Evolutionary conservation across 2,888 invertebrate genomes (phyloP).

Genomic region (Enoplolaimus lenunculus): DNA sequence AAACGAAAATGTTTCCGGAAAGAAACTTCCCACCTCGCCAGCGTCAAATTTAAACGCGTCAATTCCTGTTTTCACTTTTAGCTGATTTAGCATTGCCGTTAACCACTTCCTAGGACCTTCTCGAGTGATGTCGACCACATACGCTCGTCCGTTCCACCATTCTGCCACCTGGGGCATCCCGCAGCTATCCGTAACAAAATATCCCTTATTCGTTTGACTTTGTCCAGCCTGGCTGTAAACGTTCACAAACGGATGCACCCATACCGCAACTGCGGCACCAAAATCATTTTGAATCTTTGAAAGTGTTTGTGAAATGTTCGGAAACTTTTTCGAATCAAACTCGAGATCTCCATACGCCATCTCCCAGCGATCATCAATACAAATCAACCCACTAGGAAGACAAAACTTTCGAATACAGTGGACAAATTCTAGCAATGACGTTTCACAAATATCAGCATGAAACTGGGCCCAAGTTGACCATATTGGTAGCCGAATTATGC

Average conservation of each 20-base stretch:
- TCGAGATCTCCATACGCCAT: conserved; percentile 34
- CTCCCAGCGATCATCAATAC: conserved; percentile 38
- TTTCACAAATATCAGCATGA: not conserved
- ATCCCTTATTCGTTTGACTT: conserved; percentile 55
- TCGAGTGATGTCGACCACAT: conserved; percentile 76
- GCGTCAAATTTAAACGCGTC: conserved; percentile 77
- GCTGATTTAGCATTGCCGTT: conserved; percentile 54
- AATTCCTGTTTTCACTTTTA: conserved; percentile 55
- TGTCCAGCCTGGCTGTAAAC: conserved; percentile 69
- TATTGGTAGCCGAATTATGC: not conserved
- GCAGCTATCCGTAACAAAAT: conserved; percentile 46
- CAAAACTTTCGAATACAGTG: conserved; percentile 30
- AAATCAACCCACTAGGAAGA: conserved; percentile 27
- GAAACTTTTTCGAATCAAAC: conserved; percentile 55
- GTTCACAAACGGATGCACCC: conserved; percentile 76
- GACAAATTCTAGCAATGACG: conserved; percentile 19
- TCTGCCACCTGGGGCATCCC: conserved; percentile 56
- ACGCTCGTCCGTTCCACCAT: conserved; percentile 59
- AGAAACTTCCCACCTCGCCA: conserved; percentile 51
- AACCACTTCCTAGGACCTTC: conserved; percentile 67
- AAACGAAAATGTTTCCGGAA: conserved; percentile 25
- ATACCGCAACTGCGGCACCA: conserved; percentile 61
- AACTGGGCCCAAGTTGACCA: conserved; percentile 7
- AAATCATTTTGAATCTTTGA: conserved; percentile 46
- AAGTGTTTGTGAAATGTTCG: conserved; percentile 53